Base-by-base conservation (phyloP, 1,140 invertebrate genomes). In the Andricus grossulariae region DNA sequence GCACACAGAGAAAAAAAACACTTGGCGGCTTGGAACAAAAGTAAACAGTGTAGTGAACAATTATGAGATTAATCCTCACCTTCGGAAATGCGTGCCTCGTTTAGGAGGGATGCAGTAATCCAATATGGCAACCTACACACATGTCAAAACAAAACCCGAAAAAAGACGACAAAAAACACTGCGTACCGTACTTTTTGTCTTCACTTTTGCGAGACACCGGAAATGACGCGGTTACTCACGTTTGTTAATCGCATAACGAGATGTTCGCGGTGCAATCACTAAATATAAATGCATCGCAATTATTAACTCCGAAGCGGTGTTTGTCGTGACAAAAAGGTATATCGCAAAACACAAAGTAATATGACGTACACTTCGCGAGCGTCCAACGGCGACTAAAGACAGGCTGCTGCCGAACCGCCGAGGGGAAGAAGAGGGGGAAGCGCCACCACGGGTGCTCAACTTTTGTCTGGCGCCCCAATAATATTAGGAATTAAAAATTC, bases 121-220 rank as follows among this genome's bases (percentile, higher is more conserved):
- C 84, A 86, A 87, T 88, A 88, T 86, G 87, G 83, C 84, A 84
- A 84, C 75, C 77, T 79, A 83, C 83, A 88, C 88, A 90, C 88
- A 89, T 89, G 88, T 88, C 88, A 89, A 88, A 89, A 88, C 88
- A 89, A 88, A 88, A 86, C 86, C 86, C 83, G 82, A 78, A 76
- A 60, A 72, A 75, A 73, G 77, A 81, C 79, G 75, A 70, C 77
- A 75, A 78, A 79, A 80, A 79, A 72, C 71, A 74, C 74, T 78
- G 55, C 85, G 91, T 18, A 88, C 86, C 12, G 89, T 87, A 51
- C 83, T 80, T 57, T 76, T 71, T 83, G 72, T 77, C 77, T 71
- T 72, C 57, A 50, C 50, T 45, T 60, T 50, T 72, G 45, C 16
- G 19, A 50, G 39, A 45, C 55, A 66, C 55, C 18, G 55, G 19